Base-by-base conservation (phyloP, 2,797 vertebrate genomes). In the Lithobates sylvaticus region DNA sequence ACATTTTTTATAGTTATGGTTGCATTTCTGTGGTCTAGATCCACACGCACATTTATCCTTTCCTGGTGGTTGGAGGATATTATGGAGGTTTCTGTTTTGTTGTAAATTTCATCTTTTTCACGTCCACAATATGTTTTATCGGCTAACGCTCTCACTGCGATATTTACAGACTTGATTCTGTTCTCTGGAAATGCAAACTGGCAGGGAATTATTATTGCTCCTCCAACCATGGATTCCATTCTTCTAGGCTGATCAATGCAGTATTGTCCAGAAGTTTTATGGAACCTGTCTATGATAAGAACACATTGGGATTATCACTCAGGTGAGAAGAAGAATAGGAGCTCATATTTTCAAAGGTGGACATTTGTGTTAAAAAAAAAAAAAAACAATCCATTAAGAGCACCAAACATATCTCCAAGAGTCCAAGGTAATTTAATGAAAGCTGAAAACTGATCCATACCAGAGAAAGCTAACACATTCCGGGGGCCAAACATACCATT, bases 131-230 rank as follows among this genome's bases (percentile, higher is more conserved):
- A 80, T 34, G 9, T 0, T n/a, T 1, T 6, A 1, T 1, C 0
- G 13, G 16, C 4, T 47, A 12, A 47, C 0, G 65, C 67, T 70
- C 32, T 80, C 27, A 80, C 65, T 54, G 16, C 2, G 3, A 78
- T 4, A 44, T 5, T 67, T 36, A 68, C 23, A 67, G 61, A 71
- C 15, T 5, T 3, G 3, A 44, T 5, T 4, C 16, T 4, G 5
- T 23, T 3, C 23, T 3, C 18, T 3, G 3, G 27, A 23, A 23
- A 65, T 5, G 8, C 3, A 32, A 70, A 34, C 23, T 27, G 39
- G 65, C 65, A 80, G 32, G 78, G 64, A 29, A 80, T 15, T 1
- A 67, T 70, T 39, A 78, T 47, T 15, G 44, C 68, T 29, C 47
- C 44, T 50, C 78, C 67, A 2, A 13, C 3, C 2, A 70, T 15